phyloP scores from a whole-genome alignment of 2,888 invertebrate species.

The Anorthoa munda region DNA sequence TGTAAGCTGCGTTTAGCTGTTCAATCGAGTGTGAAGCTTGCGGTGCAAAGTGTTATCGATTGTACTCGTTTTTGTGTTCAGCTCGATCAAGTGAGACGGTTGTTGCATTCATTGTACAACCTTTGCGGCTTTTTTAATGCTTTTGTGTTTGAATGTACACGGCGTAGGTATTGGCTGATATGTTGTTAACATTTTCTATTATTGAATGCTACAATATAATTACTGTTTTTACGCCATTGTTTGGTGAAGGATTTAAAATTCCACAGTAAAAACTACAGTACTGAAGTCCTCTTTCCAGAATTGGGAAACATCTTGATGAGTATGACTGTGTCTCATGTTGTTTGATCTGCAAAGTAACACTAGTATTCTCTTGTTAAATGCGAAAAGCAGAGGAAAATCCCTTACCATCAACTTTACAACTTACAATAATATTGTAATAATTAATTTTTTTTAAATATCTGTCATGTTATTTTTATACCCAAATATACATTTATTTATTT shows the following conservation, averaged over 20 bases:
- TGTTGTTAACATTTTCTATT: background rate
- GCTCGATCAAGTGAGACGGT: slow-evolving; percentile 57
- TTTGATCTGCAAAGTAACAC: too few species aligned
- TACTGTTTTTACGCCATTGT: background rate
- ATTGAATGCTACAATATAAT: background rate
- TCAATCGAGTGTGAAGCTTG: slow-evolving; percentile 69
- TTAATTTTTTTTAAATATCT: too few species aligned
- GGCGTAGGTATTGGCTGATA: background rate
- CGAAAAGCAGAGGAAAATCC: background rate
- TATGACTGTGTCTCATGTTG: too few species aligned
- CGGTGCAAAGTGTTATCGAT: slow-evolving; percentile 64
- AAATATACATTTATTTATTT: background rate
- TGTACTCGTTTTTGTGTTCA: slow-evolving; percentile 56
- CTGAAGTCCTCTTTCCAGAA: too few species aligned
- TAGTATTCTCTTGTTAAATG: too few species aligned
- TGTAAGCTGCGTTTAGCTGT: slow-evolving; percentile 60
- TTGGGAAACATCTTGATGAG: too few species aligned
- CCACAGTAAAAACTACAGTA: too few species aligned
- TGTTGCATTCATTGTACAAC: slow-evolving; percentile 42
- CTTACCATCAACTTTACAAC: background rate
- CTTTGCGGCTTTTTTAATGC: slow-evolving; percentile 39
- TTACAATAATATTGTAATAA: too few species aligned
- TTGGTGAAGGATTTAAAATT: background rate
- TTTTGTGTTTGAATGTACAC: slow-evolving; percentile 33
- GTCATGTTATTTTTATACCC: background rate